Evolutionary conservation across 2,113 vertebrate genomes (phyloP).

Genomic region (Mustela lutreola): DNA sequence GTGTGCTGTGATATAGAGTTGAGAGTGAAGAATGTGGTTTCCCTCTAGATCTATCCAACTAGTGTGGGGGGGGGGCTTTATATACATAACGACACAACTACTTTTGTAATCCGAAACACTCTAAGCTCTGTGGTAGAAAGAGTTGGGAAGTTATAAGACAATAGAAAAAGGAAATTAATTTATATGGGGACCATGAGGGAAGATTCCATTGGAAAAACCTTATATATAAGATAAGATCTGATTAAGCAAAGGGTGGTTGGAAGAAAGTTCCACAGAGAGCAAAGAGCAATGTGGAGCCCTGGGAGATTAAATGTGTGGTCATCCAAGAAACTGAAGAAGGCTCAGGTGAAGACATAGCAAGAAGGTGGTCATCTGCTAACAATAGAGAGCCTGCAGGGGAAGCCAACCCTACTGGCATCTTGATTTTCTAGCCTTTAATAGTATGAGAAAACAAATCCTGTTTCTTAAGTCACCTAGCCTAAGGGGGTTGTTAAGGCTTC

Average conservation of each 20-base stretch:
- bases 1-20: background rate
- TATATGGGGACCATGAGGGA: background rate
- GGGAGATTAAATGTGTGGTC: background rate
- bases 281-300: background rate
- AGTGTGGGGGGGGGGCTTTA: too few species aligned
- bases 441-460: background rate
- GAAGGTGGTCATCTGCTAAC: background rate
- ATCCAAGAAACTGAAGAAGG: background rate
- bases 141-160: background rate
- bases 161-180: background rate
- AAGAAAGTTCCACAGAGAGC: background rate
- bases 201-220: background rate
- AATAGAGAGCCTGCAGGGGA: too few species aligned
- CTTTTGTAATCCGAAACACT: background rate
- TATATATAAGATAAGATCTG: background rate
- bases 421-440: background rate
- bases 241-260: background rate
- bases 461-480: background rate
- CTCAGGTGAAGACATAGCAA: background rate
- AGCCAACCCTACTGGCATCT: fast-evolving
- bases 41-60: background rate
- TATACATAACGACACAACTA: background rate
- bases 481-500: background rate
- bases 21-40: background rate
- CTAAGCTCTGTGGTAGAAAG: background rate